These are phyloP conservation scores for Todus mexicanus DNA, from an alignment of 2,797 vertebrate species.

Conservation along the genomic window DNA sequence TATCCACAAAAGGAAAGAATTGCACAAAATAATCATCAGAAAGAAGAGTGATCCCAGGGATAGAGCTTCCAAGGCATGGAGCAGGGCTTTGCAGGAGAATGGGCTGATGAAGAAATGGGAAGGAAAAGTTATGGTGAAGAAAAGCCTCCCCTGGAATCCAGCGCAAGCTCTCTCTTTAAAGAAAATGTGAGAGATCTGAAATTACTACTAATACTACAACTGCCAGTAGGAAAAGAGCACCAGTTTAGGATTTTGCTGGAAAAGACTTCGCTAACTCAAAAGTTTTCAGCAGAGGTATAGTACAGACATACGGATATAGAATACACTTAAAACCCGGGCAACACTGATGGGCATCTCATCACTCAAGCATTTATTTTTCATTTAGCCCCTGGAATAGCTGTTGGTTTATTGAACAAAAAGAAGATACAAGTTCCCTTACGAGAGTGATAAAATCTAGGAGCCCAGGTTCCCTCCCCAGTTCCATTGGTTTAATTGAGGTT, in stretches of 20 bases:
- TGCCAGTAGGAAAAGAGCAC: not conserved
- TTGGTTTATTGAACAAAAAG: not conserved
- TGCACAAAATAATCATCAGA: not conserved
- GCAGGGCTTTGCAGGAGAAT: not conserved
- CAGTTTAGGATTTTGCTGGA: not conserved
- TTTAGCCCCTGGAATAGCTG: not conserved
- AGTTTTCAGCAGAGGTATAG: not conserved
- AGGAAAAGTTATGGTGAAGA: not conserved
- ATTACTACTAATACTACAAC: not conserved
- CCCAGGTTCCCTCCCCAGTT: not conserved
- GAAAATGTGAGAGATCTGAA: not conserved
- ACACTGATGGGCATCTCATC: not conserved
- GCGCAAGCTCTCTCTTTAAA: not conserved
- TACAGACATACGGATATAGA: not conserved
- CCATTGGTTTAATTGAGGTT: not conserved
- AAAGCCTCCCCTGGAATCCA: not conserved
- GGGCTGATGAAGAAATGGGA: not conserved
- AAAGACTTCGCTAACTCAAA: not conserved
- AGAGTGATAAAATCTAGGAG: not conserved
- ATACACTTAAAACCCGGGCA: not conserved
- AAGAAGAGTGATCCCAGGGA: not conserved
- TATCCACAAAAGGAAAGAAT: slow-evolving; percentile 15
- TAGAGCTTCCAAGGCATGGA: not conserved
- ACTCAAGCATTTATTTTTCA: not conserved
- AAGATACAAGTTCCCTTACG: not conserved